These are phyloP conservation scores for Acanthosepion esculentum DNA, from an alignment of 2,888 invertebrate species.

Conservation along the genomic window DNA sequence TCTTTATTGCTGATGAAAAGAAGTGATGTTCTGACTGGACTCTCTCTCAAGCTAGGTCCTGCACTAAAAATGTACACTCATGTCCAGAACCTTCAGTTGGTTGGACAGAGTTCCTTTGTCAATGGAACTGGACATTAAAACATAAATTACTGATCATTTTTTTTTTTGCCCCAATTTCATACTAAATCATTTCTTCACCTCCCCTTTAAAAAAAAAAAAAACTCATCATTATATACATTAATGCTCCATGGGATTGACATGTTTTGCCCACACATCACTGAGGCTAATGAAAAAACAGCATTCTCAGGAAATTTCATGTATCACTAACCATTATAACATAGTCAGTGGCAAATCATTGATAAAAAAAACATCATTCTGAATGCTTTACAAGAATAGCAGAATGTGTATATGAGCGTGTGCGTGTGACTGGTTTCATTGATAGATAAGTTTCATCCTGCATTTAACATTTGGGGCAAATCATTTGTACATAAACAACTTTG, in stretches of 20 bases:
- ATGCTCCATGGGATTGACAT: neutral
- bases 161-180: neutral
- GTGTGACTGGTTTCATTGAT: too few relatives aligned
- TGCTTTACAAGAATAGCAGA: neutral
- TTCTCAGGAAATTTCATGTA: neutral
- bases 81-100: conserved; percentile 86
- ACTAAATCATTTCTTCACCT: neutral
- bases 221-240: neutral
- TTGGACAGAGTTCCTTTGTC: conserved; percentile 51
- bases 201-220: neutral
- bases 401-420: neutral
- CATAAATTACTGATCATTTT: neutral
- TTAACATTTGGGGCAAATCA: too few relatives aligned
- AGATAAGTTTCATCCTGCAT: too few relatives aligned
- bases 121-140: conserved; percentile 37
- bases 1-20: conserved; percentile 88
- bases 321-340: neutral
- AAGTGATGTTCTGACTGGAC: conserved; percentile 86
- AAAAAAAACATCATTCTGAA: too few relatives aligned
- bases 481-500: too few relatives aligned
- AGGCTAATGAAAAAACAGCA: neutral
- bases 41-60: conserved; percentile 89
- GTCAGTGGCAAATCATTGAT: neutral
- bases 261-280: neutral
- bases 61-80: conserved; percentile 89